A percentile compares a stretch with the other conserved stretches of the same genome.
phyloP scores from a whole-genome alignment of 2,888 invertebrate genomes.

The Ectobius pallidus region DNA sequence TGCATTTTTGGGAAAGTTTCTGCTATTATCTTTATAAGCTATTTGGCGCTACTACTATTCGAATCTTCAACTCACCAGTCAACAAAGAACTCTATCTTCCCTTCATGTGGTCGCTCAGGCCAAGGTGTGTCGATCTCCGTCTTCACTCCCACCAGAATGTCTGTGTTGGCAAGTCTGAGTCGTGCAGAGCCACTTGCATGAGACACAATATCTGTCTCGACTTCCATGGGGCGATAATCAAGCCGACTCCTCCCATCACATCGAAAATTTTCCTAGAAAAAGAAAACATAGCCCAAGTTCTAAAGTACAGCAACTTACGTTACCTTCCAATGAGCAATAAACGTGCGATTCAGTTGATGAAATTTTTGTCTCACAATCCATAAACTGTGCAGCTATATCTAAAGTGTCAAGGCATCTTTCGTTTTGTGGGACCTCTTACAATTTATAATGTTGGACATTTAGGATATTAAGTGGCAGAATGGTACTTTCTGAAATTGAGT shows the following conservation, averaged over 20 bases:
- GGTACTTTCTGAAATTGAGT: no score
- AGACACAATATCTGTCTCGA: constrained; percentile 83
- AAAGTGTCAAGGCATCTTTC: no score
- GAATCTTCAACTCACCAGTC: no score
- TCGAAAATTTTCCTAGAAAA: constrained; percentile 78
- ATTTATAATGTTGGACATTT: no score
- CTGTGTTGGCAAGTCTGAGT: constrained; percentile 86
- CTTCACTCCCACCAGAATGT: constrained; percentile 91
- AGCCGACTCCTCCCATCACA: constrained; percentile 80
- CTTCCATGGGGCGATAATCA: constrained; percentile 85
- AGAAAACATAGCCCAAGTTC: neutral
- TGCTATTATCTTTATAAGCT: no score
- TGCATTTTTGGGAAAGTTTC: no score
- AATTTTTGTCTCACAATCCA: neutral
- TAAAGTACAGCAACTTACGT: no score
- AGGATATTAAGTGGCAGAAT: no score
- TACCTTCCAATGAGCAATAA: no score
- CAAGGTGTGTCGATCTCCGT: constrained; percentile 84
- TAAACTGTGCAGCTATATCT: no score
- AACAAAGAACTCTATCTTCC: constrained; percentile 93
- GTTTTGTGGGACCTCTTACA: no score
- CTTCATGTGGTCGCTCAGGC: constrained; percentile 74
- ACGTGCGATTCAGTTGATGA: neutral
- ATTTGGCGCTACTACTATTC: no score
- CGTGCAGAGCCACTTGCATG: constrained; percentile 89